These are phyloP conservation scores for Bolinopsis microptera DNA, from an alignment of 37 sponge, comb jelly and placozoan genomes.

Conservation along the genomic window DNA sequence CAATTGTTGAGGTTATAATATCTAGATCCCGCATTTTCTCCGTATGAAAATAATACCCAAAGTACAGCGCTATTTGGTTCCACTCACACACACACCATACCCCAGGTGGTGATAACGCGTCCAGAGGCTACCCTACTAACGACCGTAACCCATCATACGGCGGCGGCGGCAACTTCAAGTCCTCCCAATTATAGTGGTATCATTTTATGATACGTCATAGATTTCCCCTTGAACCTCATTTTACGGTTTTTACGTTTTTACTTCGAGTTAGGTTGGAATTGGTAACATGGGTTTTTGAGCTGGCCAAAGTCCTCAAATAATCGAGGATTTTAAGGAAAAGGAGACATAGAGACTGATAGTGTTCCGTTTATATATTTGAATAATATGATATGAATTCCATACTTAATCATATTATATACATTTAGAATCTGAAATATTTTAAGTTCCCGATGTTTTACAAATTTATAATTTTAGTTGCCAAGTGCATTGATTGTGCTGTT, in stretches of 20 bases:
- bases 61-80: too few species aligned
- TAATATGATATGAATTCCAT: background rate
- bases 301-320: background rate
- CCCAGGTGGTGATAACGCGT: background rate
- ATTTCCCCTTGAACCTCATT: background rate
- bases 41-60: too few species aligned
- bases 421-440: background rate
- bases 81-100: too few species aligned
- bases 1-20: too few species aligned
- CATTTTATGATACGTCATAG: background rate
- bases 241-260: background rate
- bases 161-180: slow-evolving; percentile 38
- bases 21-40: too few species aligned
- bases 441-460: too few species aligned
- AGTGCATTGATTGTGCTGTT: background rate
- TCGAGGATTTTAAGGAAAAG: background rate
- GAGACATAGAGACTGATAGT: background rate
- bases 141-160: slow-evolving; percentile 8
- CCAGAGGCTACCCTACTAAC: background rate
- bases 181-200: slow-evolving; percentile 40
- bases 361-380: background rate
- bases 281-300: background rate
- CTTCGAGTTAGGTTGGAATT: background rate
- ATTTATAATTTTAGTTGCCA: background rate
- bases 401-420: background rate